Evolutionary conservation across 1,140 invertebrate genomes (phyloP).

Genomic region (Drosophila sp.): DNA sequence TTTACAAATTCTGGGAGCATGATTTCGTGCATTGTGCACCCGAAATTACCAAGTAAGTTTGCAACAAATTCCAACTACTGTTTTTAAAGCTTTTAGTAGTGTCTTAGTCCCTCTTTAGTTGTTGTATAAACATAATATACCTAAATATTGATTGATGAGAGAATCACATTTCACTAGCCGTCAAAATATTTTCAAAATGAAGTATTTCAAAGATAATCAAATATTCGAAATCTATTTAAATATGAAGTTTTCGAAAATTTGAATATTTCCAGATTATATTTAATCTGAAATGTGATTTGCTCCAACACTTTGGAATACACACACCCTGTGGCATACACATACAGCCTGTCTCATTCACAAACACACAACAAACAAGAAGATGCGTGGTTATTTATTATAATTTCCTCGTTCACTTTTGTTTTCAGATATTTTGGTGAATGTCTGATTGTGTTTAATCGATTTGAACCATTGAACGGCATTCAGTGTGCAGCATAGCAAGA

Average conservation of each 20-base stretch:
- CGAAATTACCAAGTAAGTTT: slow-evolving; percentile 97
- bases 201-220: too few relatives aligned
- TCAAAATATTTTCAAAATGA: too few relatives aligned
- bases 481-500: slow-evolving; percentile 58
- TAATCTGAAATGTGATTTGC: neutral
- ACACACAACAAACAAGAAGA: neutral
- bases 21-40: slow-evolving; percentile 99
- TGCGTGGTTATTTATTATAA: slow-evolving; percentile 39
- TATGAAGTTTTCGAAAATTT: too few relatives aligned
- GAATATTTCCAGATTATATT: too few relatives aligned
- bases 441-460: slow-evolving; percentile 85
- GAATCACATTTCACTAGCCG: too few relatives aligned
- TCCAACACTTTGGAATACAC: neutral
- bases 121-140: slow-evolving; percentile 1
- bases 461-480: slow-evolving; percentile 57
- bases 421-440: slow-evolving; percentile 88
- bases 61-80: too few relatives aligned
- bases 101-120: neutral
- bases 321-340: neutral
- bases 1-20: slow-evolving; percentile 99
- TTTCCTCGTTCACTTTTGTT: slow-evolving; percentile 55
- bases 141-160: too few relatives aligned
- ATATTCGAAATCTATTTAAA: too few relatives aligned
- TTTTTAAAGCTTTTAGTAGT: neutral
- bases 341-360: neutral